Evolutionary conservation across 2,888 invertebrate species (phyloP), one percentile per base, ranked within the genome.

Genomic region (Cynaeus angustus): DNA sequence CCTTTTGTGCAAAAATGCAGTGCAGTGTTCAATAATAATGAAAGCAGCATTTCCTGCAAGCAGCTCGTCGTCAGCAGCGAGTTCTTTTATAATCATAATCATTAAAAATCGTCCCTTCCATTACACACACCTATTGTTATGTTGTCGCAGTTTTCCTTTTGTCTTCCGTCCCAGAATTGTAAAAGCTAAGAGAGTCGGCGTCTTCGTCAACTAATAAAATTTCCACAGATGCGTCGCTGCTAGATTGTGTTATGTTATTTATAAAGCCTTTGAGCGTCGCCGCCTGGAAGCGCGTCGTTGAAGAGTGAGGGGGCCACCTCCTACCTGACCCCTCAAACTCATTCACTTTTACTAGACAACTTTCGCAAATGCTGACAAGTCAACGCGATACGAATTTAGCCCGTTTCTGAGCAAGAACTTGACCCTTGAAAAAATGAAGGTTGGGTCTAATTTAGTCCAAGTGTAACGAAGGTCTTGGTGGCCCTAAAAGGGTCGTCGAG

Each of bases 181-280:
- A 67, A 71, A 71, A 71, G 67, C 67, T 64, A 53, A 64, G 64
- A 71, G 67, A 62, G 62, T 56, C 45, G 71, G 71, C 71, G 76
- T 77, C 79, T 78, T 81, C 80, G 78, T 79, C 79, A 79, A 79
- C 82, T 83, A 83, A 83, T 83, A 83, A 83, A 83, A 83, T 83
- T 82, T 83, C 80, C 80, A 80, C 82, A 81, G 83, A 83, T 82
- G 82, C 80, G 81, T 78, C 78, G 80, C 79, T 78, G 76, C 79
- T 80, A 79, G 83, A 84, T 83, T 82, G 82, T 81, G 81, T 83
- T 83, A 82, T 80, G 82, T 82, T 83, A 83, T 82, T 82, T 82
- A 82, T 82, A 80, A 81, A 80, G 80, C 79, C 80, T 81, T 82
- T 81, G 82, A 80, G 78, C 74, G 70, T 48, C 71, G 75, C 78